Conservation (phyloP, 2,888 invertebrate genomes). For the Sinodicranocentrus sp. region DNA sequence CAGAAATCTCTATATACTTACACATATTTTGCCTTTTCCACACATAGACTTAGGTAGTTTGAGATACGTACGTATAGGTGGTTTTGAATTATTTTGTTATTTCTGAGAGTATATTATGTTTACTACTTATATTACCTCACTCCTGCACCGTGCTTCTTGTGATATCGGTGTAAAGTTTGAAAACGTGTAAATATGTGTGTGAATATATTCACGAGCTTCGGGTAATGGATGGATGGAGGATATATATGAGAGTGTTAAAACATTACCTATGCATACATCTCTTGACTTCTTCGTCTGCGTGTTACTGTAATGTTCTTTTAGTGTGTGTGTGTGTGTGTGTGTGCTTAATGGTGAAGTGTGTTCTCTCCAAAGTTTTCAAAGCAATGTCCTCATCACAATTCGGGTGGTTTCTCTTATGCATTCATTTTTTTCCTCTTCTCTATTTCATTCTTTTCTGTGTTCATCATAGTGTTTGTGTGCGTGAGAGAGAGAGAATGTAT, state of each 20-base stretch:
- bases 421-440: conserved; percentile 29
- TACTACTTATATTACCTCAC: conserved; percentile 8
- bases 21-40: no score
- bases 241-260: conserved; percentile 12
- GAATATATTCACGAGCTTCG: conserved; percentile 9
- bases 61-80: conserved; percentile 4
- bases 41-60: not conserved
- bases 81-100: not conserved
- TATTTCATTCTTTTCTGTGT: conserved; percentile 42
- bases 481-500: not conserved
- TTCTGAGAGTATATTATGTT: not conserved
- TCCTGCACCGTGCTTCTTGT: not conserved
- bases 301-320: not conserved
- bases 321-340: not conserved
- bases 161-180: conserved; percentile 9
- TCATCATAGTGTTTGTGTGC: conserved; percentile 25
- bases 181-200: conserved; percentile 24
- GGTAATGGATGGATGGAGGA: conserved; percentile 19
- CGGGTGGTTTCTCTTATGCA: conserved; percentile 48
- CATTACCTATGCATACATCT: conserved; percentile 9
- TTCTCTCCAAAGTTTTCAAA: conserved; percentile 52
- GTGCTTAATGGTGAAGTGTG: conserved; percentile 17
- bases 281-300: not conserved
- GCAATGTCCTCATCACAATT: conserved; percentile 61
- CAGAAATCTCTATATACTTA: not conserved